Evolutionary conservation across 2,113 vertebrate genomes (phyloP).

Genomic region (Phrynosoma platyrhinos): DNA sequence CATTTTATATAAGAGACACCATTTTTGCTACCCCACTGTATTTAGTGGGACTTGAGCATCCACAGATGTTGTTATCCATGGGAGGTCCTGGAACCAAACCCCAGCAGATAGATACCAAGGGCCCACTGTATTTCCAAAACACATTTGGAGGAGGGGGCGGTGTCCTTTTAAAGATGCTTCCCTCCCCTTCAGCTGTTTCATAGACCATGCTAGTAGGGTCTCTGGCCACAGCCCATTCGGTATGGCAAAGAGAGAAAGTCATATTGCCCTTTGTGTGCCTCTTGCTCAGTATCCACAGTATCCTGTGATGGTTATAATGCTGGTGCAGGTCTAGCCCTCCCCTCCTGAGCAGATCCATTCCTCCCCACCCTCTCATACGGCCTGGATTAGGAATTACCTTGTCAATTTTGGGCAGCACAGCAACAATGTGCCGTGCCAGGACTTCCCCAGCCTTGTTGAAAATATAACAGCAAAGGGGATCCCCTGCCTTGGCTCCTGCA

Average conservation of each 20-base stretch:
- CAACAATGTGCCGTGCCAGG: conserved; percentile 88
- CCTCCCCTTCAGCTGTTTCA: background rate
- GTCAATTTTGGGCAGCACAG: conserved; percentile 86
- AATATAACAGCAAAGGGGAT: conserved; percentile 82
- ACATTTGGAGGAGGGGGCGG: background rate
- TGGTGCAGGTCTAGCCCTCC: no score
- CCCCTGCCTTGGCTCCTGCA: conserved; percentile 85
- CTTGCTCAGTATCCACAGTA: accelerated
- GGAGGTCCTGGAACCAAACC: no score
- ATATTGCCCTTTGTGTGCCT: no score
- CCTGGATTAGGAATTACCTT: conserved; percentile 72
- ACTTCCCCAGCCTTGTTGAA: conserved; percentile 84
- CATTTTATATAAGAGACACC: no score
- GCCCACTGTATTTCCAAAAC: no score
- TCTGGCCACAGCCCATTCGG: background rate
- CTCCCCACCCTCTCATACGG: background rate
- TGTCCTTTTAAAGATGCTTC: background rate
- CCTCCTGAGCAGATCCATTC: background rate
- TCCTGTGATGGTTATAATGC: background rate
- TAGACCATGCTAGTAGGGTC: background rate
- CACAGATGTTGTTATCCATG: no score
- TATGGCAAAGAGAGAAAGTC: accelerated
- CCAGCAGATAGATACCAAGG: no score
- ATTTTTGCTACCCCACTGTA: no score
- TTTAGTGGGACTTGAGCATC: no score